phyloP scores from a whole-genome alignment of 2,113 vertebrate species.

The Kobus ellipsiprymnus region DNA sequence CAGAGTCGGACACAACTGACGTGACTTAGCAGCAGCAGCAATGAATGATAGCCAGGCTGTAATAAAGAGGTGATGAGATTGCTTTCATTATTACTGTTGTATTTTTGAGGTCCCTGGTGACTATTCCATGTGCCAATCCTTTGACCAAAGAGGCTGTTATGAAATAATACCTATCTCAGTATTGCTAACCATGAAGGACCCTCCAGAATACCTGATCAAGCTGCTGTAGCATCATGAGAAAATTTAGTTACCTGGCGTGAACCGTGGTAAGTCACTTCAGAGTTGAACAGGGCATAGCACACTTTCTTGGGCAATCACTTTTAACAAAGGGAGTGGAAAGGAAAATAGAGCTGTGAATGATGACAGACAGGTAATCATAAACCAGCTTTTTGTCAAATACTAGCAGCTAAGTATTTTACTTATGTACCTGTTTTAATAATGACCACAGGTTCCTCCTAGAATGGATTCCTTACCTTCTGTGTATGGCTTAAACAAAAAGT shows the following conservation, averaged over 20 bases:
- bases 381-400: not conserved
- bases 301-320: rapidly evolving
- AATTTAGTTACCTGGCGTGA: not conserved
- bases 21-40: too few relatives aligned
- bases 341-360: not conserved
- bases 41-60: not conserved
- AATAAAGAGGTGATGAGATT: slow-evolving; percentile 12
- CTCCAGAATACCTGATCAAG: not conserved
- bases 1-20: too few relatives aligned
- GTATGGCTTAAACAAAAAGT: not conserved
- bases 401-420: not conserved
- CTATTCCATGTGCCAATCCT: not conserved
- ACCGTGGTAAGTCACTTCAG: not conserved
- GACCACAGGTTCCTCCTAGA: not conserved
- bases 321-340: not conserved
- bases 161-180: not conserved
- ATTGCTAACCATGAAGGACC: not conserved
- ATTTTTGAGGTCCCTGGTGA: slow-evolving; percentile 24
- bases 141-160: slow-evolving; percentile 16
- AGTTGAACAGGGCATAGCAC: not conserved
- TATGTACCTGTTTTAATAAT: not conserved
- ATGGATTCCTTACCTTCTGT: not conserved
- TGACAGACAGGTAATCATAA: not conserved
- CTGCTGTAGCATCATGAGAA: not conserved
- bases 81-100: slow-evolving; percentile 20